Percentiles rank a stretch among this genome's conserved stretches.
Conservation (phyloP, 2,113 vertebrate genomes). For the Mormyrus lacerda region DNA sequence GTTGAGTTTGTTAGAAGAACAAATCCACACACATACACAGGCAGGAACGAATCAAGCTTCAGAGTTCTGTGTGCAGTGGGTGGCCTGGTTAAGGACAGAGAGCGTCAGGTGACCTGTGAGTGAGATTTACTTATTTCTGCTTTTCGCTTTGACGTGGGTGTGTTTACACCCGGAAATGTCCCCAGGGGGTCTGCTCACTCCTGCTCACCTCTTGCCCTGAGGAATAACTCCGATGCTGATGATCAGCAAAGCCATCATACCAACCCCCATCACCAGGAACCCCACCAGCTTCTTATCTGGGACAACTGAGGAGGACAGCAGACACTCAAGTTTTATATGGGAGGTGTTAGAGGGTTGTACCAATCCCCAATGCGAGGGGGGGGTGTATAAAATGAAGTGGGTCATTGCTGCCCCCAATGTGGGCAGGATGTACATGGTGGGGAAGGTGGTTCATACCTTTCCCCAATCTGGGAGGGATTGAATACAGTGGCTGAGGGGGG, state of each 20-base stretch:
- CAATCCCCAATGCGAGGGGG: not conserved
- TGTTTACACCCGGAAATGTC: not conserved
- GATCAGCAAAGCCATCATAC: conserved; percentile 43
- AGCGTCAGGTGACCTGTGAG: not conserved
- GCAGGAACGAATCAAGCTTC: not conserved
- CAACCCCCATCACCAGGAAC: conserved; percentile 43
- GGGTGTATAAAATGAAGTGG: not conserved
- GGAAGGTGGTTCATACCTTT: not conserved
- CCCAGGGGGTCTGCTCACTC: not conserved
- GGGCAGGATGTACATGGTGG: not conserved
- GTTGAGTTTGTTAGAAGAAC: conserved; percentile 12
- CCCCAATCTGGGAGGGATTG: not conserved
- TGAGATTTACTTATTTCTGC: not conserved
- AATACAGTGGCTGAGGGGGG: not conserved
- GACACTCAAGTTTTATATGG: not conserved
- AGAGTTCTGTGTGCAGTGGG: not conserved
- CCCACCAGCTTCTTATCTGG: conserved; percentile 50
- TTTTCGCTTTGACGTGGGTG: not conserved
- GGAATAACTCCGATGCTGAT: conserved; percentile 46
- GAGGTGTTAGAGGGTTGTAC: not conserved
- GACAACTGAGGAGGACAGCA: not conserved
- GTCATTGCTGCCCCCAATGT: not conserved
- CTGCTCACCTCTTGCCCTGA: conserved; percentile 54
- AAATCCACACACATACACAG: conserved; percentile 13
- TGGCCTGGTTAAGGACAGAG: not conserved